phyloP scores from a whole-genome alignment of 2,888 invertebrate species.

The Ischnura elegans region DNA sequence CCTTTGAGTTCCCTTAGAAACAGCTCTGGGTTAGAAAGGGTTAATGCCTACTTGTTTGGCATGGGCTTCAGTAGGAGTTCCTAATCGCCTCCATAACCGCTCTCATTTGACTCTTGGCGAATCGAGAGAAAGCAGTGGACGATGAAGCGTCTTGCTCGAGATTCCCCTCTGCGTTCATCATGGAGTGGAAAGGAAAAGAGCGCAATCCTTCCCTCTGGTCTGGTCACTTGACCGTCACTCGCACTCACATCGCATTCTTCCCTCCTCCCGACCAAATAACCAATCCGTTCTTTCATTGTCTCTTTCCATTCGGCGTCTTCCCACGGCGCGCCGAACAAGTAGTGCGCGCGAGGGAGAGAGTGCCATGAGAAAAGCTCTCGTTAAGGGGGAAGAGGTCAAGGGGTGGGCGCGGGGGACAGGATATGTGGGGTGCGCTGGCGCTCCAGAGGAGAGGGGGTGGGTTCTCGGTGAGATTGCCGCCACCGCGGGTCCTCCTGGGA shows the following conservation, averaged over 20 bases:
- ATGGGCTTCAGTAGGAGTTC: neutral
- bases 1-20: no score
- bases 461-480: slow-evolving; percentile 29
- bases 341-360: neutral
- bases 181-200: slow-evolving; percentile 11
- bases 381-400: slow-evolving; percentile 55
- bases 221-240: slow-evolving; percentile 25
- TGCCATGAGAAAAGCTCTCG: slow-evolving; percentile 61
- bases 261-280: slow-evolving; percentile 8
- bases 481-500: slow-evolving; percentile 45
- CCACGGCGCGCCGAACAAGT: neutral
- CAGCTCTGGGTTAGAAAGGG: no score
- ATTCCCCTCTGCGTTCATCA: slow-evolving; percentile 36
- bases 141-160: neutral
- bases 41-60: neutral
- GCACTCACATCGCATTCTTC: slow-evolving; percentile 1
- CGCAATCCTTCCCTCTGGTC: slow-evolving; percentile 23
- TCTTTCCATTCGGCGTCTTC: neutral
- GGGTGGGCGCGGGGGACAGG: neutral
- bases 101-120: neutral
- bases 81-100: neutral
- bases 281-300: neutral
- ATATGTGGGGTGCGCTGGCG: neutral
- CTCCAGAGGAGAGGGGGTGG: neutral
- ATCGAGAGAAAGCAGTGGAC: slow-evolving; percentile 21